Percentiles rank a stretch among this genome's conserved stretches.
phyloP scores from a whole-genome alignment of 2,888 invertebrate species.

The Ophraella communa region DNA sequence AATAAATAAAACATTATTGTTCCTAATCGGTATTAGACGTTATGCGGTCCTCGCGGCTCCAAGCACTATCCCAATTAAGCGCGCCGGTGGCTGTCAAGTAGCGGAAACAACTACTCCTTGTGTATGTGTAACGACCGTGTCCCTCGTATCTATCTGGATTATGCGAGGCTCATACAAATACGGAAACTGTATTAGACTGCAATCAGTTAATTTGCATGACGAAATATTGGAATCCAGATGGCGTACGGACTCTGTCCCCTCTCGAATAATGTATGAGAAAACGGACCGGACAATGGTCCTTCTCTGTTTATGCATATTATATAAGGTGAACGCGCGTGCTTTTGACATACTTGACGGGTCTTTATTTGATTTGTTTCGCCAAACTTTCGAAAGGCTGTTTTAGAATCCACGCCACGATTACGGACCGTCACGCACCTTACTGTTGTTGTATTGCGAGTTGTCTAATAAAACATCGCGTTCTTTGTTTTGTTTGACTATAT shows the following conservation, averaged over 20 bases:
- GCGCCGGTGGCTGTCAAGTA: background rate
- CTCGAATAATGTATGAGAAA: conserved; percentile 58
- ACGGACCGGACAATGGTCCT: conserved; percentile 48
- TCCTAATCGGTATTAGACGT: too few relatives aligned
- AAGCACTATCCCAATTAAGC: too few relatives aligned
- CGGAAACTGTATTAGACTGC: conserved; percentile 51
- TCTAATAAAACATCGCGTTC: conserved; percentile 28
- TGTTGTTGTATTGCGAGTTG: conserved; percentile 25
- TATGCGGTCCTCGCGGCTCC: too few relatives aligned
- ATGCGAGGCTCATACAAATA: conserved; percentile 47
- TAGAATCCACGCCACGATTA: background rate
- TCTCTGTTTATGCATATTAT: conserved; percentile 54
- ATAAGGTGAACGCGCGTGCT: conserved; percentile 52
- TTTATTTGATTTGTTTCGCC: conserved; percentile 45
- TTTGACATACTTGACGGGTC: conserved; percentile 48
- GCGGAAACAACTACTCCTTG: background rate
- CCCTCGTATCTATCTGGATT: conserved; percentile 39
- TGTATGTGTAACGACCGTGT: background rate
- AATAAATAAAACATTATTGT: too few relatives aligned
- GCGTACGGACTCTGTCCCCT: conserved; percentile 41
- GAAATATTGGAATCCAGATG: conserved; percentile 45
- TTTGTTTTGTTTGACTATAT: conserved; percentile 29
- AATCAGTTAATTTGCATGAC: conserved; percentile 50
- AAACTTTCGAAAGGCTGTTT: conserved; percentile 37
- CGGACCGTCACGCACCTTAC: conserved; percentile 34